Evolutionary conservation across 2,113 vertebrate genomes (phyloP), one percentile per base, ranked within the genome.

Genomic region (Ginglymostoma cirratum): DNA sequence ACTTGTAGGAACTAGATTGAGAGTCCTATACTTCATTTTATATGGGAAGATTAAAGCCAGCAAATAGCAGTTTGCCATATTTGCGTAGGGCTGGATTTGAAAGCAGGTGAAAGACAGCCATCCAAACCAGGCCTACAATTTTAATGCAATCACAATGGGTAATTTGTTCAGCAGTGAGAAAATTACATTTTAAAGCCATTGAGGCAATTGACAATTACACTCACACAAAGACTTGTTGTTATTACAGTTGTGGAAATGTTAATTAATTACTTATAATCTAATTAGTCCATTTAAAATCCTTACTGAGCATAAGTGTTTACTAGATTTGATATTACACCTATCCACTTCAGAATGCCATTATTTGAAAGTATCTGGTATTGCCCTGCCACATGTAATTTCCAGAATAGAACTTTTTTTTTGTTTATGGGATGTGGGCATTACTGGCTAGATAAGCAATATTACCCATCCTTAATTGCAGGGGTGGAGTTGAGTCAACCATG

Each of bases 251-350:
- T 76, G 45, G 94, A 30, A 38, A 24, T 95, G 69, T 95, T 95
- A 24, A 72, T 95, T 70, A 76, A 95, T 95, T 72, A 23, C 52
- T 76, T 72, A 95, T 95, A 52, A 52, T 95, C 69, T 69, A 72
- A 72, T 90, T 90, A 61, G 55, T 61, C 48, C 87, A 52, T 34
- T 45, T 4, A 34, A 30, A 90, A 27, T 95, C 10, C 48, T 42
- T 48, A 38, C 66, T n/a, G 19, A 95, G 67, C 38, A 95, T 72
- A 72, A 76, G n/a, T 76, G 52, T 30, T 70, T 70, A 72, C 48
- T 34, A 76, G 87, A 48, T 70, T 52, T 52, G 93, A 72, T 42
- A 48, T 52, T 72, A 27, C 30, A 42, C 42, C 42, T 19, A 38
- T 72, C 69, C 24, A 45, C 38, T 65, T 66, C 23, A n/a, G 61